A percentile compares a stretch with the other conserved stretches of the same genome.
These are phyloP conservation scores for Rhinolophus sinicus DNA, from an alignment of 2,113 vertebrate species.

Conservation along the genomic window DNA sequence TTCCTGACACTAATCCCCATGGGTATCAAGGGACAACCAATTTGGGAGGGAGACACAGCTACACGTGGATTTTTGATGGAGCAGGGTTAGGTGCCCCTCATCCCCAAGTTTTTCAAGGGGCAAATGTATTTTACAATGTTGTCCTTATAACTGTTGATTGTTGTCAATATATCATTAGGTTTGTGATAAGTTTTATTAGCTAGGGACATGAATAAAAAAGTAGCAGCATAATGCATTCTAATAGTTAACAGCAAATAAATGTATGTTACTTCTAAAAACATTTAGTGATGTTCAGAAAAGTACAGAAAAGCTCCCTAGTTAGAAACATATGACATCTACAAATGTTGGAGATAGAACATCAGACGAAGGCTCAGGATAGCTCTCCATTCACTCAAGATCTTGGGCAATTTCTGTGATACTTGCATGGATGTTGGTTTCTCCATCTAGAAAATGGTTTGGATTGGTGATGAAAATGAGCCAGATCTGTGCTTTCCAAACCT, in stretches of 20 bases:
- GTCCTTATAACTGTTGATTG: neutral
- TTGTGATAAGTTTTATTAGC: neutral
- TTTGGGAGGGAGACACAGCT: neutral
- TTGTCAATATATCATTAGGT: neutral
- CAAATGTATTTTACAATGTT: neutral
- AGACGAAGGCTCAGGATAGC: neutral
- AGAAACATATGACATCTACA: neutral
- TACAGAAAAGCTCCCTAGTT: neutral
- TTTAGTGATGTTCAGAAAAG: neutral
- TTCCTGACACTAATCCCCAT: neutral
- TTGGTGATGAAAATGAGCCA: neutral
- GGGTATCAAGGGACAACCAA: neutral
- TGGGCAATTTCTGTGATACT: neutral
- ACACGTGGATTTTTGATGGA: neutral
- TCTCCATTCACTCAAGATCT: neutral
- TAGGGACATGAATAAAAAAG: neutral
- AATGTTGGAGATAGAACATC: neutral
- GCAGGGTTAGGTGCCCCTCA: neutral
- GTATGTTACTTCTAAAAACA: neutral
- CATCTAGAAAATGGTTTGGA: neutral
- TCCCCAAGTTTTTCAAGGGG: neutral
- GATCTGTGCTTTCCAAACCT: neutral
- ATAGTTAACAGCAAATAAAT: neutral
- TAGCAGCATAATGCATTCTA: neutral
- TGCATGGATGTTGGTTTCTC: neutral